A percentile compares a stretch with the other conserved stretches of the same genome.
phyloP scores from a whole-genome alignment of 2,113 vertebrate genomes.

The Callipepla squamata region DNA sequence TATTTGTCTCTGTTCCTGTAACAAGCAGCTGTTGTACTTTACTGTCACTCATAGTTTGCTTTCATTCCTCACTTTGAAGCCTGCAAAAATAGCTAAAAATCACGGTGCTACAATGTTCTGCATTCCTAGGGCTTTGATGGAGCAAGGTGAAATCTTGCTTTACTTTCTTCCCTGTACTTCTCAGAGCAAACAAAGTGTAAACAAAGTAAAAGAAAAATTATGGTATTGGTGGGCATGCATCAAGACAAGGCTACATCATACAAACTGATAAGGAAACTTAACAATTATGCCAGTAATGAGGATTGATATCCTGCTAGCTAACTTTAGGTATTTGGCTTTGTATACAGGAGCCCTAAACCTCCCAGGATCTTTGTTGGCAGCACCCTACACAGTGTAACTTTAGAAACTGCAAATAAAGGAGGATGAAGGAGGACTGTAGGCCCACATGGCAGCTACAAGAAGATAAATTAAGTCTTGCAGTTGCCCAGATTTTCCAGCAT shows the following conservation, averaged over 20 bases:
- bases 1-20: slow-evolving; percentile 18
- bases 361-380: not conserved
- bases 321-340: not conserved
- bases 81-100: not conserved
- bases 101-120: not conserved
- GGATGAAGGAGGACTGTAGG: not conserved
- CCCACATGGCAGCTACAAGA: not conserved
- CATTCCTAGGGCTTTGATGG: not conserved
- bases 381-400: not conserved
- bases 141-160: not conserved
- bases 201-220: not conserved
- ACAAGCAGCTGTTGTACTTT: not conserved
- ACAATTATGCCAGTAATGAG: not conserved
- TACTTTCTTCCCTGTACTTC: not conserved
- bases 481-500: not conserved
- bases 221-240: not conserved
- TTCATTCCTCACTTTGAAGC: not conserved
- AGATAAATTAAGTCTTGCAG: not conserved
- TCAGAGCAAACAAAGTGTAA: not conserved
- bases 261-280: not conserved
- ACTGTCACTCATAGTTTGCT: not conserved
- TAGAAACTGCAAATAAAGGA: not conserved
- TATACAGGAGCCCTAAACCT: not conserved
- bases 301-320: not conserved
- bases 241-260: not conserved